These are phyloP conservation scores for Ariopsis seemanni DNA, from an alignment of 2,113 vertebrate species.

Conservation along the genomic window DNA sequence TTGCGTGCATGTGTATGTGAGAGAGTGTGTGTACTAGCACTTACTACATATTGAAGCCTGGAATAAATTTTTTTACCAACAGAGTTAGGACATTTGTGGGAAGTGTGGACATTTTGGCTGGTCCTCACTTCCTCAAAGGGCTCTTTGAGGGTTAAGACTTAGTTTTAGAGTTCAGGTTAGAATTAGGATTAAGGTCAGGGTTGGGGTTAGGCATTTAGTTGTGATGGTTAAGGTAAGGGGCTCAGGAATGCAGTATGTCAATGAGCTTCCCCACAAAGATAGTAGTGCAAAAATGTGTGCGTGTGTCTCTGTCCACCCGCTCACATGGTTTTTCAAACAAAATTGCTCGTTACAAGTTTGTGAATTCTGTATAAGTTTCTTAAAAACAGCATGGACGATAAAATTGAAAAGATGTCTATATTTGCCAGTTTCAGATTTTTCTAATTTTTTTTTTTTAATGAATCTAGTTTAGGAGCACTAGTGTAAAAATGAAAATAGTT, in stretches of 20 bases:
- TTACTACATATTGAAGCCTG: no score
- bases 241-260: no score
- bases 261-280: no score
- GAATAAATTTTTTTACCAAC: no score
- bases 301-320: background rate
- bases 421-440: background rate
- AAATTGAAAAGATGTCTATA: background rate
- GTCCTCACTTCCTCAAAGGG: no score
- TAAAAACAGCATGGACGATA: background rate
- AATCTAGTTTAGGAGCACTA: background rate
- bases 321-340: background rate
- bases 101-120: no score
- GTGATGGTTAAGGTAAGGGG: no score
- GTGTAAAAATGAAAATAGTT: background rate
- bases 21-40: background rate
- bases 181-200: no score
- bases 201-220: no score
- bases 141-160: no score
- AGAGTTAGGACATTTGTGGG: no score
- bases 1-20: background rate
- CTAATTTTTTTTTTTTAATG: background rate
- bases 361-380: background rate
- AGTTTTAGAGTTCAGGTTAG: no score
- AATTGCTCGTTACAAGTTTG: background rate
- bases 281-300: background rate